These are phyloP conservation scores for Psilopsiagon aurifrons DNA, from an alignment of 2,113 vertebrate species.

Conservation along the genomic window DNA sequence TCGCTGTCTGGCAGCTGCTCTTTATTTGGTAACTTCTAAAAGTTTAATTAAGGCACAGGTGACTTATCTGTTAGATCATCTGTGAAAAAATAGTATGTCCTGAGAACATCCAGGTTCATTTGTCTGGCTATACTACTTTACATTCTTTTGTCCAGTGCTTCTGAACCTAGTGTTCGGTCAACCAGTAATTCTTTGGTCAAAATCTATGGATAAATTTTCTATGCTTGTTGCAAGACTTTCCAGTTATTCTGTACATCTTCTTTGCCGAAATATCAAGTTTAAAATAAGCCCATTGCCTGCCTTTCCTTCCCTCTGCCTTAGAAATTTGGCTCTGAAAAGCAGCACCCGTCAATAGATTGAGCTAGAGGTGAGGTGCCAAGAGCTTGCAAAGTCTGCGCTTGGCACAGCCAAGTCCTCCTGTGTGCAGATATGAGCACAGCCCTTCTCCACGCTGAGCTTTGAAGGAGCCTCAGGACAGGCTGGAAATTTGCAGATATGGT, in stretches of 20 bases:
- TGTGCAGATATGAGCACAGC: not conserved
- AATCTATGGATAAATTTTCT: not conserved
- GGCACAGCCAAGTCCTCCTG: not conserved
- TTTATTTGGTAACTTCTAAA: constrained; percentile 35
- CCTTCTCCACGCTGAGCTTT: not conserved
- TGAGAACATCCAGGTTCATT: not conserved
- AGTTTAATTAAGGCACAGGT: not conserved
- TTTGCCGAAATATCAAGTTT: constrained; percentile 32
- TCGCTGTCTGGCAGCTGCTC: not conserved
- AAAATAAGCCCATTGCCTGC: constrained; percentile 7
- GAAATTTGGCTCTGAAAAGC: constrained; percentile 29
- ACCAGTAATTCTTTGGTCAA: not conserved
- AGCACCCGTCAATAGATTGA: not conserved
- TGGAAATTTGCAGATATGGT: constrained; percentile 21
- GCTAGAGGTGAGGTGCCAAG: constrained; percentile 40
- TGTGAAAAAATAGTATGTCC: not conserved
- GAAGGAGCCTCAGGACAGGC: not conserved
- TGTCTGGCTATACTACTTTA: not conserved
- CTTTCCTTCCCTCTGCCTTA: not conserved
- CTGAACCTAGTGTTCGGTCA: not conserved
- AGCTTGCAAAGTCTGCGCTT: not conserved
- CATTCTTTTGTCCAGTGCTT: not conserved
- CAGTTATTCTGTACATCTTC: constrained; percentile 3
- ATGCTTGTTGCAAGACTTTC: not conserved
- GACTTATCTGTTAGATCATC: not conserved